Evolutionary conservation across 2,797 vertebrate genomes (phyloP).

Genomic region (Euthynnus affinis): DNA sequence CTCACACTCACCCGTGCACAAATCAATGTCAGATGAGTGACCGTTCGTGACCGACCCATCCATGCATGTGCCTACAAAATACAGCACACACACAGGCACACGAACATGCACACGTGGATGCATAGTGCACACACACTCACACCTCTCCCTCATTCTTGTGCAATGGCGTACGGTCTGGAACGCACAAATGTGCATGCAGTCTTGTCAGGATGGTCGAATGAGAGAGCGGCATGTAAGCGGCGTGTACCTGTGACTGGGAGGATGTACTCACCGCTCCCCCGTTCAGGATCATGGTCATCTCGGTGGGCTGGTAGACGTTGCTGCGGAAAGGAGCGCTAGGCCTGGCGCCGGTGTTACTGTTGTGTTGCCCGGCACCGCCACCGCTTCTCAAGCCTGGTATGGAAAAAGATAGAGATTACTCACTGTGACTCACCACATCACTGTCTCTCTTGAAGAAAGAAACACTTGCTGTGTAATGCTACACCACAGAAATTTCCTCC

Average conservation of each 20-base stretch:
- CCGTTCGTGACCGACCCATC: constrained; percentile 52
- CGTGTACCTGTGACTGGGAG: constrained; percentile 80
- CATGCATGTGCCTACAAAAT: constrained; percentile 59
- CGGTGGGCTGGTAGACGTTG: constrained; percentile 98
- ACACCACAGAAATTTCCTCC: constrained; percentile 36
- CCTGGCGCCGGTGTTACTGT: constrained; percentile 89
- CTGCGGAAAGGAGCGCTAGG: constrained; percentile 96
- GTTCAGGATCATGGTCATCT: constrained; percentile 99
- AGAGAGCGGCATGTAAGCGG: constrained; percentile 72
- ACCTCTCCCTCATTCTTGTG: constrained; percentile 69
- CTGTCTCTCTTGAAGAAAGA: constrained; percentile 23
- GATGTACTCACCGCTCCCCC: constrained; percentile 97
- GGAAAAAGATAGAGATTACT: constrained; percentile 36
- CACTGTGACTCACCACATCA: constrained; percentile 47
- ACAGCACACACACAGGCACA: constrained; percentile 34
- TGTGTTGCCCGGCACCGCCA: constrained; percentile 86
- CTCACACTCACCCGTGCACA: constrained; percentile 39
- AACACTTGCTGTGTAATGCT: constrained; percentile 43
- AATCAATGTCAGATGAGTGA: constrained; percentile 57
- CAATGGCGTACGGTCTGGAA: constrained; percentile 61
- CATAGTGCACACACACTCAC: constrained; percentile 53
- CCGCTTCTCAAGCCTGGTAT: constrained; percentile 87
- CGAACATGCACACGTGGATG: constrained; percentile 34
- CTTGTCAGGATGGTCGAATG: constrained; percentile 61
- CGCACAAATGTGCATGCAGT: constrained; percentile 80